Conservation (phyloP, 1,140 invertebrate species). For the Bombus fervidus region DNA sequence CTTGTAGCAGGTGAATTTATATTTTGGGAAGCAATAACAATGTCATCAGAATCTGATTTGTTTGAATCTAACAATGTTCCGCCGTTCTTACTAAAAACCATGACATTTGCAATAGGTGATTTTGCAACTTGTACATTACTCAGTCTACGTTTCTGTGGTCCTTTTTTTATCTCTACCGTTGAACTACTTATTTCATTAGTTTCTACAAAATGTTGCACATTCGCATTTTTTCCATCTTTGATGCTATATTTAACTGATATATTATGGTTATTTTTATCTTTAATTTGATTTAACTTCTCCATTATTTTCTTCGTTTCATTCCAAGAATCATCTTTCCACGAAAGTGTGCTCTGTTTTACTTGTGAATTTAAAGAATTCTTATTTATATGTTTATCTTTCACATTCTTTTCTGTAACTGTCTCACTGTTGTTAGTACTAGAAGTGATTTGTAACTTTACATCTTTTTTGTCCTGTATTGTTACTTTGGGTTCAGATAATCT, state of each 20-base stretch:
- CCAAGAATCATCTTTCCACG: slow-evolving; percentile 77
- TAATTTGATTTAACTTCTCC: slow-evolving; percentile 48
- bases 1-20: slow-evolving; percentile 36
- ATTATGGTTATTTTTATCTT: slow-evolving; percentile 26
- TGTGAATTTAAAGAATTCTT: slow-evolving; percentile 2
- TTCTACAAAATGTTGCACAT: slow-evolving; percentile 5
- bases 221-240: slow-evolving; percentile 41
- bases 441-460: not conserved
- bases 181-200: not conserved
- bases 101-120: slow-evolving; percentile 65
- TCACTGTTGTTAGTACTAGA: not conserved
- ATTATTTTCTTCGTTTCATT: slow-evolving; percentile 48
- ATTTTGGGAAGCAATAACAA: slow-evolving; percentile 61
- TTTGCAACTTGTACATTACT: slow-evolving; percentile 33
- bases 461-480: not conserved
- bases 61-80: slow-evolving; percentile 64
- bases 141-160: slow-evolving; percentile 47
- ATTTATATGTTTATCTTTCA: not conserved
- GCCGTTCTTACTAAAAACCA: slow-evolving; percentile 47
- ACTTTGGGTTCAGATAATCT: slow-evolving; percentile 26
- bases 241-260: slow-evolving; percentile 27
- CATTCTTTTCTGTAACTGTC: not conserved
- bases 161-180: slow-evolving; percentile 24
- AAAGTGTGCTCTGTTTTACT: slow-evolving; percentile 22
- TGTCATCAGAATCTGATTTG: slow-evolving; percentile 74